Conservation (phyloP, 2,888 invertebrate species). For the Laothoe populi region DNA sequence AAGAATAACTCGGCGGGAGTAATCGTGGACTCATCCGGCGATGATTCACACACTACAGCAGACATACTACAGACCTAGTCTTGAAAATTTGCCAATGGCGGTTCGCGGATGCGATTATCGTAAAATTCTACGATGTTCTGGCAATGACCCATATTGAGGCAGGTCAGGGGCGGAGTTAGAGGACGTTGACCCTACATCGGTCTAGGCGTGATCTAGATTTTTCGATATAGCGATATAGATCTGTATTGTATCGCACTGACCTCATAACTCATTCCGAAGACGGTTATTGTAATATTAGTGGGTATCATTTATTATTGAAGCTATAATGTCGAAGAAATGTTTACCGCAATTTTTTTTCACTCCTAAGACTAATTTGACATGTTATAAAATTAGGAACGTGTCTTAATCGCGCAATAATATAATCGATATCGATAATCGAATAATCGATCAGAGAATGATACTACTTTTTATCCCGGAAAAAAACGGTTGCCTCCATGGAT, state of each 20-base stretch:
- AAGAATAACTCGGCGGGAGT: constrained; percentile 52
- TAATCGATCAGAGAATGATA: too few relatives aligned
- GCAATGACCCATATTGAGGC: constrained; percentile 77
- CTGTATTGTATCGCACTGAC: constrained; percentile 9
- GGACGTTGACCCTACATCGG: constrained; percentile 1
- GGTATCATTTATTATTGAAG: neutral
- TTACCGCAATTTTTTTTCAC: too few relatives aligned
- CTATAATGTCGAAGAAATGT: too few relatives aligned
- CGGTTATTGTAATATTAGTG: neutral
- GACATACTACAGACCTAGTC: constrained; percentile 81
- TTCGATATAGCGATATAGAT: constrained; percentile 15
- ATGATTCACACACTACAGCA: constrained; percentile 70
- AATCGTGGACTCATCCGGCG: constrained; percentile 48
- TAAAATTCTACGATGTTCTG: constrained; percentile 72
- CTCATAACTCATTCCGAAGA: neutral
- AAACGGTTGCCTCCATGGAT: too few relatives aligned
- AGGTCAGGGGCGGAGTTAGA: constrained; percentile 67
- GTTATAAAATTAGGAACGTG: too few relatives aligned
- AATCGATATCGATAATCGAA: too few relatives aligned
- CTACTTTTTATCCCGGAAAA: too few relatives aligned
- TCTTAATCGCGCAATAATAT: too few relatives aligned
- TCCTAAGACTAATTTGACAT: too few relatives aligned
- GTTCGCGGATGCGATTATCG: constrained; percentile 76
- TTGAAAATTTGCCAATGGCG: constrained; percentile 83
- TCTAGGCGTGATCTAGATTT: neutral